Evolutionary conservation across 2,113 vertebrate genomes (phyloP).

Genomic region (Pterocles burchelli): DNA sequence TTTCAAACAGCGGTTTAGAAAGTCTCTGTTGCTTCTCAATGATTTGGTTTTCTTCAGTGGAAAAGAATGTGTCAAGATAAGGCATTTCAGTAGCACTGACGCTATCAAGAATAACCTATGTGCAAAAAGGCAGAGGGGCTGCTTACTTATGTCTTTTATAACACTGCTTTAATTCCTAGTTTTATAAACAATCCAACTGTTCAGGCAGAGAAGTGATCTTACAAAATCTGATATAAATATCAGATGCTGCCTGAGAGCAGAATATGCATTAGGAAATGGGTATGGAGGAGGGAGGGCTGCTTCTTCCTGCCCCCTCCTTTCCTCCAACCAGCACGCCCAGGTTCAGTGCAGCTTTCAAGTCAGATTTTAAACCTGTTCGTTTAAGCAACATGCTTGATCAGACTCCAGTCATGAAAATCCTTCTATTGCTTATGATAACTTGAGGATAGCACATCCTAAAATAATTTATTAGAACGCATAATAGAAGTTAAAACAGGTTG

Average conservation of each 20-base stretch:
- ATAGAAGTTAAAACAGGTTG: background rate
- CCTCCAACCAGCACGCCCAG: accelerated
- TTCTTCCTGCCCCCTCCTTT: background rate
- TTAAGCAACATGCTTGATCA: background rate
- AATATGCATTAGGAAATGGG: background rate
- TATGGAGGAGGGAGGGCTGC: background rate
- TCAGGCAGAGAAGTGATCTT: background rate
- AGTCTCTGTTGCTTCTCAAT: background rate
- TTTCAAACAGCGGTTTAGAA: background rate
- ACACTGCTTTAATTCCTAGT: background rate
- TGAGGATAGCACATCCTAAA: background rate
- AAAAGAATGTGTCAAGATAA: background rate
- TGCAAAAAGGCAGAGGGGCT: background rate
- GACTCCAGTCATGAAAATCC: background rate
- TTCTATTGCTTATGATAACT: background rate
- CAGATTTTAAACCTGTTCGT: background rate
- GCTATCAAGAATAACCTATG: background rate
- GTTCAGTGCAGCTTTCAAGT: background rate
- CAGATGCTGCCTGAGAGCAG: background rate
- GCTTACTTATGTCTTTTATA: background rate
- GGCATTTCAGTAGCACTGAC: accelerated
- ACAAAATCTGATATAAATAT: background rate
- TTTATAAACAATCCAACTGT: background rate
- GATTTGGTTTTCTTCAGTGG: background rate
- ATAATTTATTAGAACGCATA: background rate